These are phyloP conservation scores for Psilanteris sp. DNA, from an alignment of 1,140 invertebrate species.

Conservation along the genomic window DNA sequence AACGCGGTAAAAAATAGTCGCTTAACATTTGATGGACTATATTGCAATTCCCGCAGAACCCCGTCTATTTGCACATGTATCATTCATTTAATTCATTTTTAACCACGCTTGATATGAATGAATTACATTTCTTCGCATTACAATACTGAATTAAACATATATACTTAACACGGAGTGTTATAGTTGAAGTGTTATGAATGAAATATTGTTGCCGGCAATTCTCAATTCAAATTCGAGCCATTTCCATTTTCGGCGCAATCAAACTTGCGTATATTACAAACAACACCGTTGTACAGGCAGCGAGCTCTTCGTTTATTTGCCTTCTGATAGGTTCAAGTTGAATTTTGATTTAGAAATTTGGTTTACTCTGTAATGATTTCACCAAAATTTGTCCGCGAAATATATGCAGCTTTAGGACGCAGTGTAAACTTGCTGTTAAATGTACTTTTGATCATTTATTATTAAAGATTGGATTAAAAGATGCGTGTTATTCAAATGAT, in stretches of 20 bases:
- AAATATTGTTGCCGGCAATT: conserved; percentile 31
- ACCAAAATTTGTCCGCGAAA: no score
- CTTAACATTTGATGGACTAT: conserved; percentile 33
- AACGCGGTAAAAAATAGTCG: conserved; percentile 16
- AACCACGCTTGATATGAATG: background rate
- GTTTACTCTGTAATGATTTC: no score
- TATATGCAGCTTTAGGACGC: no score
- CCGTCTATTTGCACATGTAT: conserved; percentile 24
- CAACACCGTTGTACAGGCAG: background rate
- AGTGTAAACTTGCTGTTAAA: no score
- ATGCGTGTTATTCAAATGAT: no score
- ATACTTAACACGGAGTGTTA: conserved; percentile 9
- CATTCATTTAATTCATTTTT: conserved; percentile 12
- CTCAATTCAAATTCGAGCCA: conserved; percentile 23
- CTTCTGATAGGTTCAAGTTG: no score
- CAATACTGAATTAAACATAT: conserved; percentile 20
- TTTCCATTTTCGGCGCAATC: conserved; percentile 27
- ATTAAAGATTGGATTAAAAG: no score
- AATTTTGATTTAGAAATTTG: no score
- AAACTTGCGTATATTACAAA: conserved; percentile 42
- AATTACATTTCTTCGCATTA: conserved; percentile 32
- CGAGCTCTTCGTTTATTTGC: no score
- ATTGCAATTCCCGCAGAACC: conserved; percentile 17
- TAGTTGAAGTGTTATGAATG: no score
- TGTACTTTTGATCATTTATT: no score